Evolutionary conservation across 2,888 invertebrate species (phyloP), one percentile per base, ranked within the genome.

Genomic region (Fragum whitleyi): DNA sequence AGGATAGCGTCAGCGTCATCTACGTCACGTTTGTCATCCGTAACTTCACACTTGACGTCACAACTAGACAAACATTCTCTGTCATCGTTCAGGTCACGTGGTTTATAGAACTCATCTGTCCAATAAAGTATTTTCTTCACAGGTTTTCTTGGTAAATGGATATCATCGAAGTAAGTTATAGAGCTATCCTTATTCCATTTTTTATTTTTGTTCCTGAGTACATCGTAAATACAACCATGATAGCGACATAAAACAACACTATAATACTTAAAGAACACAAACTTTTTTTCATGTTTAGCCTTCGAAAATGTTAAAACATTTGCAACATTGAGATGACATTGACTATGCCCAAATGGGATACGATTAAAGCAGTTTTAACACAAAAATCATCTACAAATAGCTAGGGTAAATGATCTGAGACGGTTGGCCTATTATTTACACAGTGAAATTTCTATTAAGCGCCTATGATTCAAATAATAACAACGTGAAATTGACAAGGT

Each of bases 1-100:
- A 88, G 65, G 0, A 91, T 86, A 0, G 89, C 91, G 62, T 91
- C 91, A 16, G 78, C 86, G 32, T 88, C 67, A 9, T 75, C 62
- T 32, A 88, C 77, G 57, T 87, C 62, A 11, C 61, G 29, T 61
- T 84, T 85, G 80, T 90, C 86, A 36, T 81, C 80, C 32, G 87
- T 87, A 11, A 88, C 61, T 3, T 57, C 71, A 74, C 85, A 85
- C 29, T 67, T 57, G 16, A 29, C 69, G 2, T 39, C 28, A 59
- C 85, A 85, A 5, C 16, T 69, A 21, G 67, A 61, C 19, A 79
- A 53, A 67, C 77, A 81, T 19, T 39, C 19, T n/a, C 70, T 65
- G 21, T 78, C 68, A 28, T 51, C 51, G 0, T 53, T 51, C 32
- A 62, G 11, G 26, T 76, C 32, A 26, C 32, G 28, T 5, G 28